Conservation (phyloP, 1,140 invertebrate genomes). For the Fopius arisanus region DNA sequence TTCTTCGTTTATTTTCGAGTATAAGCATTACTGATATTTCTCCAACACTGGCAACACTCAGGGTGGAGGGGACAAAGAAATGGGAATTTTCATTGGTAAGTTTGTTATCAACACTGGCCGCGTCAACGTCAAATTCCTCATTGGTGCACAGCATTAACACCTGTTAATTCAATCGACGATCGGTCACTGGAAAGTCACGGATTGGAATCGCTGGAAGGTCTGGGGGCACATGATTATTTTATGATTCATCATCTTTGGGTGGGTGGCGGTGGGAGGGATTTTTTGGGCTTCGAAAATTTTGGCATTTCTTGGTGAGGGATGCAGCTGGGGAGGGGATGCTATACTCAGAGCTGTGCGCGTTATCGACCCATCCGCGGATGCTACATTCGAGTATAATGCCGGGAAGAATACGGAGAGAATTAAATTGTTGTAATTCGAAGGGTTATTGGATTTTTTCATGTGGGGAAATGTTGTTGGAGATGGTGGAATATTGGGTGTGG, state of each 20-base stretch:
- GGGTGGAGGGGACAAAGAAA: neutral
- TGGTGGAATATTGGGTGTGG: neutral
- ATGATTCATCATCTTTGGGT: neutral
- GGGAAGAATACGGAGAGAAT: neutral
- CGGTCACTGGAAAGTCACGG: too few species aligned
- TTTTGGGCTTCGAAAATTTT: neutral
- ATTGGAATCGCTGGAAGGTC: too few species aligned
- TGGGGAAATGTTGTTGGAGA: neutral
- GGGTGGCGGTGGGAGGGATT: neutral
- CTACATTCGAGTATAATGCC: conserved; percentile 47
- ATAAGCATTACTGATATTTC: conserved; percentile 26
- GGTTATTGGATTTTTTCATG: too few species aligned
- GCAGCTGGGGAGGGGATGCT: neutral
- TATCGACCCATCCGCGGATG: conserved; percentile 59
- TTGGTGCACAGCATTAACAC: conserved; percentile 4
- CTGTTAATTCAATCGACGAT: conserved; percentile 12
- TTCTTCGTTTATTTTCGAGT: conserved; percentile 6
- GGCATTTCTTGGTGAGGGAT: neutral
- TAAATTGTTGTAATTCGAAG: too few species aligned
- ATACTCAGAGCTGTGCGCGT: conserved; percentile 54
- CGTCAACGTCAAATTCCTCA: neutral
- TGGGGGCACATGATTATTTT: neutral
- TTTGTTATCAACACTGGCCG: neutral
- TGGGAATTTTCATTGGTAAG: neutral
- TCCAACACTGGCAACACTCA: conserved; percentile 5